A percentile compares a stretch with the other conserved stretches of the same genome.
phyloP scores from a whole-genome alignment of 1,140 invertebrate species.

The Tetragonula clypearis region DNA sequence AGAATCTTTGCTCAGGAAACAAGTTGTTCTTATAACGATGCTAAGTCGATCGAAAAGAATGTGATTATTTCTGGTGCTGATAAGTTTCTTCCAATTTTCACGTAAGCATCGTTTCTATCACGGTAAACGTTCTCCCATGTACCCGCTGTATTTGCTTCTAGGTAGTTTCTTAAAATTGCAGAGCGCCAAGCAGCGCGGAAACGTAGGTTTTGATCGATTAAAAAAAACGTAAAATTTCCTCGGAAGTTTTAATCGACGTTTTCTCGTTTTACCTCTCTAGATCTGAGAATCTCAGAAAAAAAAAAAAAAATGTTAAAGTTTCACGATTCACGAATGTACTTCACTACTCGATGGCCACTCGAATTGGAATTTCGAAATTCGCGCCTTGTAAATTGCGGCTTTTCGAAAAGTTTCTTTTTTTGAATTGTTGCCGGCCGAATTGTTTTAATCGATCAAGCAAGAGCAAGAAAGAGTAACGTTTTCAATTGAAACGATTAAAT shows the following conservation, averaged over 20 bases:
- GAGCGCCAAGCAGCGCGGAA: not conserved
- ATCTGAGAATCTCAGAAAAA: not conserved
- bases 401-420: not conserved
- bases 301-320: not conserved
- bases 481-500: not conserved
- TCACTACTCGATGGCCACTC: too few species aligned
- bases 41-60: constrained; percentile 1
- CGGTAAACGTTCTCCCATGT: not conserved
- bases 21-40: not conserved
- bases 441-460: constrained; percentile 25
- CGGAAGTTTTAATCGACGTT: constrained; percentile 7
- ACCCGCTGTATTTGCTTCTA: not conserved
- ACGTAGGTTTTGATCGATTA: constrained; percentile 11
- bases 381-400: too few species aligned
- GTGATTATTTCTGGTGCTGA: not conserved
- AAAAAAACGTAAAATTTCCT: constrained; percentile 14
- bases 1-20: not conserved
- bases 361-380: too few species aligned
- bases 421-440: not conserved
- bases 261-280: constrained; percentile 16
- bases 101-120: not conserved
- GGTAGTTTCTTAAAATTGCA: not conserved
- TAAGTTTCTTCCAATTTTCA: not conserved
- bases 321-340: not conserved
- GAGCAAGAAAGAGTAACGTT: not conserved